Percentiles rank a stretch among this genome's conserved stretches.
These are phyloP conservation scores for Tillus elongatus DNA, from an alignment of 2,888 invertebrate genomes.

Conservation along the genomic window DNA sequence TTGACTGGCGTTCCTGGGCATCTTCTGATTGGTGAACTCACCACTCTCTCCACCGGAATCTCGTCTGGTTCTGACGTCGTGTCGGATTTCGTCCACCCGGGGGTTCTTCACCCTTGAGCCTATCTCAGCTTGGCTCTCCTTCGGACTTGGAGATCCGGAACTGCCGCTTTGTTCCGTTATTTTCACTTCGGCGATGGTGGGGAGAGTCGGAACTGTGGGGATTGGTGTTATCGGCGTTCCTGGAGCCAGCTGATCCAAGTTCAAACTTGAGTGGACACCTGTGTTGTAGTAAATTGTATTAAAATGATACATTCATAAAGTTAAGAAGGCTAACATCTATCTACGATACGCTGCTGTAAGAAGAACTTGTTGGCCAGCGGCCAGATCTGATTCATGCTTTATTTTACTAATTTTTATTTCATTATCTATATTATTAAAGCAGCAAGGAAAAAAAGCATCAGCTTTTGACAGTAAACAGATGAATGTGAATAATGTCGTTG, in stretches of 20 bases:
- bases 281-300: too few relatives aligned
- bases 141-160: conserved; percentile 44
- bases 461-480: too few relatives aligned
- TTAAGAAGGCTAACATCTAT: too few relatives aligned
- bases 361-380: too few relatives aligned
- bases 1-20: conserved; percentile 79
- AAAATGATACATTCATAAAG: too few relatives aligned
- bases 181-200: conserved; percentile 81
- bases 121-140: conserved; percentile 30
- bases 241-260: conserved; percentile 71
- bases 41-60: conserved; percentile 28
- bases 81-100: conserved; percentile 40
- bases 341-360: too few relatives aligned
- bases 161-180: conserved; percentile 53
- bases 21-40: conserved; percentile 34
- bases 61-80: conserved; percentile 31
- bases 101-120: conserved; percentile 30
- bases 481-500: too few relatives aligned
- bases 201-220: conserved; percentile 76
- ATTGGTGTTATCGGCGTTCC: conserved; percentile 68
- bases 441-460: too few relatives aligned
- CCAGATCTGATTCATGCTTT: too few relatives aligned
- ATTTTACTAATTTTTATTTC: too few relatives aligned
- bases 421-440: too few relatives aligned
- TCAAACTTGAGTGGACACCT: conserved; percentile 88